Evolutionary conservation across 2,113 vertebrate species (phyloP).

Genomic region (Amazona guildingii): DNA sequence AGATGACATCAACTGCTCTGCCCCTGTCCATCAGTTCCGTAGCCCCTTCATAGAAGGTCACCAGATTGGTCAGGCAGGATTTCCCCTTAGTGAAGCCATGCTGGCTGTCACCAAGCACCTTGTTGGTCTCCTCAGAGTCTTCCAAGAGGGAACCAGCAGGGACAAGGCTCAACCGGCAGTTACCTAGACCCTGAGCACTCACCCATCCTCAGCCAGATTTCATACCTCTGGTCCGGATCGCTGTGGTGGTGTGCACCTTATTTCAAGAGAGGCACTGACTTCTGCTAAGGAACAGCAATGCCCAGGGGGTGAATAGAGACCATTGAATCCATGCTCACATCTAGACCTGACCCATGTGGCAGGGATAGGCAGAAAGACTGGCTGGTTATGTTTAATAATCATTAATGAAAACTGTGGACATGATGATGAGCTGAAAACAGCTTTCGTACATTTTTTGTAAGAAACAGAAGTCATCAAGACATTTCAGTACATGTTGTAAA

Average conservation of each 20-base stretch:
- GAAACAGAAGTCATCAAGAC: neutral
- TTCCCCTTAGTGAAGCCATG: no score
- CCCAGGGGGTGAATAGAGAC: neutral
- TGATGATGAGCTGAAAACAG: neutral
- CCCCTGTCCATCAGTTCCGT: no score
- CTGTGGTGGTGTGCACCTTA: accelerated
- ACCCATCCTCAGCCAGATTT: neutral
- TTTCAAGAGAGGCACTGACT: neutral
- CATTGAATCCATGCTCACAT: neutral
- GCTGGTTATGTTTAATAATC: neutral
- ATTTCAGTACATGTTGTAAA: neutral
- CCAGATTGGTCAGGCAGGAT: no score
- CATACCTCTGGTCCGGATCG: neutral
- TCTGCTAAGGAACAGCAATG: neutral
- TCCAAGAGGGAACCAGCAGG: neutral
- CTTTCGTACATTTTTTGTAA: neutral
- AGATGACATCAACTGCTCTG: no score
- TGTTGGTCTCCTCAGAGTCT: neutral
- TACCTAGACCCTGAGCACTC: neutral
- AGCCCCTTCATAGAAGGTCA: no score
- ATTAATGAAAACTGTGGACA: neutral
- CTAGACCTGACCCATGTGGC: neutral
- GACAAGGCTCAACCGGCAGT: accelerated
- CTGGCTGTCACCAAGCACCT: no score
- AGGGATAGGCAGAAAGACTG: neutral